Conservation (phyloP, 2,888 invertebrate species). For the Marronus borbonicus region DNA sequence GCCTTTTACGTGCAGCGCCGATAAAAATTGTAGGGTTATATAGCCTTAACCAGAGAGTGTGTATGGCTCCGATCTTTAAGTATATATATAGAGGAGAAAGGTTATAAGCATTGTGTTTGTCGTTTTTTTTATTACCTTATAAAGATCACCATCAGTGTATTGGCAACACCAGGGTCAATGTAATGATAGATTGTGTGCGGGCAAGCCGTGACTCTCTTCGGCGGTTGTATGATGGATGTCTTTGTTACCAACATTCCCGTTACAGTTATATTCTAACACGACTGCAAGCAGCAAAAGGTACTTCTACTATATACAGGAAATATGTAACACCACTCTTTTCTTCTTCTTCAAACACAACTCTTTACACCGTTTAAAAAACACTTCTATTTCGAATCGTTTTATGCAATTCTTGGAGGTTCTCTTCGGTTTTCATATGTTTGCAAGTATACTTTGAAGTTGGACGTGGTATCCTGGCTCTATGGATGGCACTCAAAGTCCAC, state of each 20-base stretch:
- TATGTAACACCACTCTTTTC: conserved; percentile 43
- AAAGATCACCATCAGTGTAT: conserved; percentile 41
- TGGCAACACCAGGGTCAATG: conserved; percentile 48
- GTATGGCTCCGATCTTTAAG: background rate
- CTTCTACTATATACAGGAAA: conserved; percentile 39
- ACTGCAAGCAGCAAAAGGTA: conserved; percentile 37
- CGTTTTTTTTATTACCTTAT: conserved; percentile 49
- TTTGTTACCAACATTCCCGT: conserved; percentile 50
- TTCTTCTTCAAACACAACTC: conserved; percentile 36
- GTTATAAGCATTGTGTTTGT: conserved; percentile 46
- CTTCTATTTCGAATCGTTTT: conserved; percentile 8
- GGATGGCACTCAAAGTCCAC: conserved; percentile 83
- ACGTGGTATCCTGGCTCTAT: conserved; percentile 62
- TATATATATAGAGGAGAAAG: conserved; percentile 40
- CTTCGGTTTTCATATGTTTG: background rate
- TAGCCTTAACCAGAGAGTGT: conserved; percentile 15
- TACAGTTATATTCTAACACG: conserved; percentile 47
- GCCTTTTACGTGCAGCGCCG: conserved; percentile 37
- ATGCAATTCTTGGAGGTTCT: conserved; percentile 14
- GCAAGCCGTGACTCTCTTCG: conserved; percentile 42
- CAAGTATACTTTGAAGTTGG: conserved; percentile 21
- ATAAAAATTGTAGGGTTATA: conserved; percentile 41
- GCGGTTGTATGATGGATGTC: conserved; percentile 49
- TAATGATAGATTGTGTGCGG: conserved; percentile 50
- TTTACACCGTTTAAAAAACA: conserved; percentile 40